A percentile compares a stretch with the other conserved stretches of the same genome.
Evolutionary conservation across 2,888 invertebrate species (phyloP).

Genomic region (Diaprepes abbreviatus): DNA sequence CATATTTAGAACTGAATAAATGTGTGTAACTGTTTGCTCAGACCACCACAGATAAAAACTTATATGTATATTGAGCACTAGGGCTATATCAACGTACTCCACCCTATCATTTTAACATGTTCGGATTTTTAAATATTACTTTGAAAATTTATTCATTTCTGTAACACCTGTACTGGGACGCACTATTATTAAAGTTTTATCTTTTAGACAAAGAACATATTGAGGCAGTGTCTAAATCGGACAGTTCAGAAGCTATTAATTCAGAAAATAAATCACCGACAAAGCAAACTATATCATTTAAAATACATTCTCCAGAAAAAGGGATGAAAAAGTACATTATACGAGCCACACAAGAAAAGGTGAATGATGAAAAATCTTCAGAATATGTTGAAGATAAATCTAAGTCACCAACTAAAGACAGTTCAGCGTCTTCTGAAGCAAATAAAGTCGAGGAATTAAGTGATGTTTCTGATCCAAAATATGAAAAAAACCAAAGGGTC

Average conservation of each 20-base stretch:
- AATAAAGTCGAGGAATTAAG: too few relatives aligned
- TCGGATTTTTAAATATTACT: too few relatives aligned
- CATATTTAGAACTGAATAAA: too few relatives aligned
- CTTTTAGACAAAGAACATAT: not conserved
- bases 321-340: slow-evolving; percentile 3
- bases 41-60: too few relatives aligned
- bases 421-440: not conserved
- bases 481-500: not conserved
- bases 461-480: too few relatives aligned
- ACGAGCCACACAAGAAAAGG: not conserved
- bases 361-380: not conserved
- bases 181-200: not conserved
- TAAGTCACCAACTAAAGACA: not conserved
- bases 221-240: not conserved
- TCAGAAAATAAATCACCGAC: not conserved
- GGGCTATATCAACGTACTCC: too few relatives aligned
- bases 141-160: too few relatives aligned
- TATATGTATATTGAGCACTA: too few relatives aligned
- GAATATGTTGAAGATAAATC: not conserved
- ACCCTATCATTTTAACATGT: too few relatives aligned
- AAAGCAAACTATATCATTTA: not conserved
- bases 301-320: not conserved
- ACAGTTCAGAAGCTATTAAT: not conserved
- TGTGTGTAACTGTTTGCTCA: too few relatives aligned
- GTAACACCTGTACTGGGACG: too few relatives aligned